phyloP scores from a whole-genome alignment of 2,113 vertebrate species.

The Brachypteracias leptosomus region DNA sequence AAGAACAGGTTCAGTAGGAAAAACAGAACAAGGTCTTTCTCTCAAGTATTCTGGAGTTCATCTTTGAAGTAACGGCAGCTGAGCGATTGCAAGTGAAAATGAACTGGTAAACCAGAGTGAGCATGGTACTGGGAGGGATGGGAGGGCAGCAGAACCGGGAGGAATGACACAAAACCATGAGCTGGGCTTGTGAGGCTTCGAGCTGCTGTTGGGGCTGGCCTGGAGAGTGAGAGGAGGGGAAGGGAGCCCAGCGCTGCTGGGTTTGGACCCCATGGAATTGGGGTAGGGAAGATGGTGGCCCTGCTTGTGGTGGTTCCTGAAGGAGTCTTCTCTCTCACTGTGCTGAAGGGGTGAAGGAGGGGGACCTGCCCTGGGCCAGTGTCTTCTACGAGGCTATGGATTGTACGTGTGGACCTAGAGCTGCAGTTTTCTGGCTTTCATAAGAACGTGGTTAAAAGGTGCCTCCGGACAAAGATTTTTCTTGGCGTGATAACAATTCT shows the following conservation, averaged over 20 bases:
- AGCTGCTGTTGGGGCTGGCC: neutral
- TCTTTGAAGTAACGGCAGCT: neutral
- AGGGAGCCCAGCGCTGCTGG: fast-evolving
- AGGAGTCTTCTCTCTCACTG: fast-evolving
- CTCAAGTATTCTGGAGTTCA: neutral
- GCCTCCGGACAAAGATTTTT: fast-evolving
- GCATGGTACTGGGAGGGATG: fast-evolving
- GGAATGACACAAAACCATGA: fast-evolving
- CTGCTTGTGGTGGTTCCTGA: too few relatives aligned
- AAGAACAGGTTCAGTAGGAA: neutral
- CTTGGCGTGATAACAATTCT: neutral
- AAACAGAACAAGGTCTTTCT: neutral
- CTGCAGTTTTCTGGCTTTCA: neutral
- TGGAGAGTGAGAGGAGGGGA: fast-evolving
- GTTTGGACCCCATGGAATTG: fast-evolving
- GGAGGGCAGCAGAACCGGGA: neutral
- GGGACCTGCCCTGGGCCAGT: fast-evolving
- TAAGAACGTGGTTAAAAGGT: fast-evolving
- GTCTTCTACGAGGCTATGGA: fast-evolving
- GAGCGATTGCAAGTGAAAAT: fast-evolving
- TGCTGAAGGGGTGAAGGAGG: neutral
- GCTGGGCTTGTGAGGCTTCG: neutral
- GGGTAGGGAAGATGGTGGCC: neutral
- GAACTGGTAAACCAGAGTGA: fast-evolving
- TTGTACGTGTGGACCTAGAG: fast-evolving